Evolutionary conservation across 2,113 vertebrate species (phyloP).

Genomic region (Onychostruthus taczanowskii): DNA sequence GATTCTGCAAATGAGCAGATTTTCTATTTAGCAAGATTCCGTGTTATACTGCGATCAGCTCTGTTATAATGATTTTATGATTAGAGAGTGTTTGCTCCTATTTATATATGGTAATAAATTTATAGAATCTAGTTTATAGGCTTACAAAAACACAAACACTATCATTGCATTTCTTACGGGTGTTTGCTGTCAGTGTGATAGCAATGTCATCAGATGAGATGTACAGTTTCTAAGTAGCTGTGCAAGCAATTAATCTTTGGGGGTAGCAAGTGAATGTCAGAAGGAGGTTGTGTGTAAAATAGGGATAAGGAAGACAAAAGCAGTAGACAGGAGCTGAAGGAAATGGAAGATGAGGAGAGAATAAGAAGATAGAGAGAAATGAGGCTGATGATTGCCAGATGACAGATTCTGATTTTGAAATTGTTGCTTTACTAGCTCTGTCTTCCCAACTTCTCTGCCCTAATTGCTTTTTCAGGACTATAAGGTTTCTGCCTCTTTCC

Average conservation of each 20-base stretch:
- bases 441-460: background rate
- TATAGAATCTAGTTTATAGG: slow-evolving; percentile 29
- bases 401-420: background rate
- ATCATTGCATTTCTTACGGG: background rate
- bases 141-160: slow-evolving; percentile 32
- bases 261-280: background rate
- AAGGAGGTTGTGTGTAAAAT: background rate
- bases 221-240: background rate
- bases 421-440: background rate
- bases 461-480: background rate
- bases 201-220: background rate
- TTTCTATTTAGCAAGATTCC: slow-evolving; percentile 8
- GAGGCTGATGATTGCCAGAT: background rate
- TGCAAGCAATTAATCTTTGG: background rate
- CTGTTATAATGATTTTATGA: slow-evolving; percentile 7
- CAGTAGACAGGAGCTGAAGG: background rate
- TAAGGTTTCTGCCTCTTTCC: background rate
- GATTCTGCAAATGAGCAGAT: slow-evolving; percentile 22
- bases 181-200: background rate
- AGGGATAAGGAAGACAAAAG: background rate
- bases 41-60: background rate
- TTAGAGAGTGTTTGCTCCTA: slow-evolving; percentile 20
- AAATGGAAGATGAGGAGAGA: background rate
- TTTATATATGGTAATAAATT: slow-evolving; percentile 41
- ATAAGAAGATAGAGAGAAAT: background rate